phyloP scores from a whole-genome alignment of 1,140 invertebrate species.

The Drosophila obscura region DNA sequence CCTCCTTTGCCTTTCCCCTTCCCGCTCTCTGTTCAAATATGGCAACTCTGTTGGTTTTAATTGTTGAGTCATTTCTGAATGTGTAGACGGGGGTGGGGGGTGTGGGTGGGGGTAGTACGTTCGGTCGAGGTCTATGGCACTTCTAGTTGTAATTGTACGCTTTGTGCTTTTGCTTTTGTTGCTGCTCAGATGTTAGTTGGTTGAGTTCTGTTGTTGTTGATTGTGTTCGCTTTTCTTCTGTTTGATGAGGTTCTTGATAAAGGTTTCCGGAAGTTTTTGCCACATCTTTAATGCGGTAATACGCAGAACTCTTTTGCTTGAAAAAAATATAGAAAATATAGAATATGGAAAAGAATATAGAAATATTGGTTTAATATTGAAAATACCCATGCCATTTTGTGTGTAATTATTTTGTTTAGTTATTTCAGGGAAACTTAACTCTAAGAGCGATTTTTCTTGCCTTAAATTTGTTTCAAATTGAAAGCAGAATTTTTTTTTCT shows the following conservation, averaged over 20 bases:
- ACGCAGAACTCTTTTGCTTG: no score
- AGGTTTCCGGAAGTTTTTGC: slow-evolving; percentile 4
- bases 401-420: no score
- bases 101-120: neutral
- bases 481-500: accelerated
- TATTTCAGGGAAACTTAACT: no score
- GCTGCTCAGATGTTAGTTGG: slow-evolving; percentile 36
- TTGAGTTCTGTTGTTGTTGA: slow-evolving; percentile 37
- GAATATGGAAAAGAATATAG: no score
- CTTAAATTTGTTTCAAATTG: no score
- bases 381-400: no score
- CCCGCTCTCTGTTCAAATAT: slow-evolving; percentile 75
- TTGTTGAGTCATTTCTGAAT: slow-evolving; percentile 53
- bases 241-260: slow-evolving; percentile 8
- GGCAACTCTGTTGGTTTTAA: slow-evolving; percentile 75
- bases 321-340: no score
- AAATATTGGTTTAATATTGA: no score
- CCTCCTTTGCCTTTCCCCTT: no score
- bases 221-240: slow-evolving; percentile 29
- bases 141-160: slow-evolving; percentile 70
- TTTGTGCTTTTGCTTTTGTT: slow-evolving; percentile 53
- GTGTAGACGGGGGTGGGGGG: slow-evolving; percentile 5
- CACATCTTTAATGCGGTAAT: neutral
- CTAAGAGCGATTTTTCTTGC: no score
- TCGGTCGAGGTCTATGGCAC: slow-evolving; percentile 8